These are phyloP conservation scores for Platysteira castanea DNA, from an alignment of 2,113 vertebrate genomes.

Conservation along the genomic window DNA sequence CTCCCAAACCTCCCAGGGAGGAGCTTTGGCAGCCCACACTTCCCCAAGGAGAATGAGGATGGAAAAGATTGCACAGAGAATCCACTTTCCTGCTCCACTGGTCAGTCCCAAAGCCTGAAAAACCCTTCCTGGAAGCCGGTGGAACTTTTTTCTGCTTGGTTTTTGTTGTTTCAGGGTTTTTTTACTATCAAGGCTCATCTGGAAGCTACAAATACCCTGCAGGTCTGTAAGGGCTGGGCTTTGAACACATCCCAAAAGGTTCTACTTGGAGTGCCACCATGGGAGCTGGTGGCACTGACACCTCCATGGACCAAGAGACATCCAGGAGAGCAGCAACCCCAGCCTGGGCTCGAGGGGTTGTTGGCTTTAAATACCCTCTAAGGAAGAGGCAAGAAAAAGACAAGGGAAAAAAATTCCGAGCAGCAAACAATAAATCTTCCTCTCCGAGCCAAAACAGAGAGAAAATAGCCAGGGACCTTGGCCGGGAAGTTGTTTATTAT, in stretches of 20 bases:
- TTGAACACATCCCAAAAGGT: neutral
- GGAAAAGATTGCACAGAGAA: neutral
- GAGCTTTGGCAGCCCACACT: neutral
- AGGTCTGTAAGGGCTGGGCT: neutral
- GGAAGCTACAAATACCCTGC: neutral
- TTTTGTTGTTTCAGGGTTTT: too few species aligned
- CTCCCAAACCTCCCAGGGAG: neutral
- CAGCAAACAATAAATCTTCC: constrained; percentile 32
- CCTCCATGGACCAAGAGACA: neutral
- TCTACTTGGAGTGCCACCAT: neutral
- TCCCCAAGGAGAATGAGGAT: neutral
- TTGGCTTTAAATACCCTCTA: neutral
- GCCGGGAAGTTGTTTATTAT: constrained; percentile 53
- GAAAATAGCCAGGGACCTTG: constrained; percentile 51
- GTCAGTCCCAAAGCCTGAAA: neutral
- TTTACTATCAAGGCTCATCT: neutral
- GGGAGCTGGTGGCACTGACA: neutral
- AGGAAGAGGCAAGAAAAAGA: neutral
- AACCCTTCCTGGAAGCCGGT: neutral
- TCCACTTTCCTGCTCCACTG: neutral
- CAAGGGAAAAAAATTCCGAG: neutral
- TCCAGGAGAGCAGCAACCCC: neutral
- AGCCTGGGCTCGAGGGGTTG: rapidly evolving
- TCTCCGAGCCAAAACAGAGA: constrained; percentile 38
- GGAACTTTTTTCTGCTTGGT: neutral